phyloP scores from a whole-genome alignment of 2,113 vertebrate species.

The Lichenostomus cassidix region DNA sequence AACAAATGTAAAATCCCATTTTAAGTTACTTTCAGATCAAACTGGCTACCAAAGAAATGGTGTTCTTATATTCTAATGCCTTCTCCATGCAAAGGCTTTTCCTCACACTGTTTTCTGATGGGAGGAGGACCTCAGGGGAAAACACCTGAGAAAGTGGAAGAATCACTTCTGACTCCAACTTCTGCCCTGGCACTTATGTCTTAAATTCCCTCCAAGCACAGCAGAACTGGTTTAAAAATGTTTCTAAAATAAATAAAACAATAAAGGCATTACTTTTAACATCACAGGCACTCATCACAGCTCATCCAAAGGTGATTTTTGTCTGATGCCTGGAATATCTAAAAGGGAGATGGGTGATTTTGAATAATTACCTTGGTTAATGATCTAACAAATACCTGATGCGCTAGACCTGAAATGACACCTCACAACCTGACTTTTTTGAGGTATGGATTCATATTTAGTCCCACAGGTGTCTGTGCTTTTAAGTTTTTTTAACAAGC shows the following conservation, averaged over 20 bases:
- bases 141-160: background rate
- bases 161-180: background rate
- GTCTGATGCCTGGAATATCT: background rate
- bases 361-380: background rate
- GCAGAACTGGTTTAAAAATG: background rate
- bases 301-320: background rate
- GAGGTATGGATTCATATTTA: background rate
- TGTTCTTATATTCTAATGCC: background rate
- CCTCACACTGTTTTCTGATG: background rate
- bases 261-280: background rate
- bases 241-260: background rate
- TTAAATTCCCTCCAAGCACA: background rate
- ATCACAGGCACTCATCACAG: background rate
- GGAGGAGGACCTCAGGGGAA: background rate
- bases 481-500: background rate
- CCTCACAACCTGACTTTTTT: background rate
- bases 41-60: background rate
- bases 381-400: background rate
- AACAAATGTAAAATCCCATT: background rate
- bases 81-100: background rate
- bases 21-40: background rate
- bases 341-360: background rate
- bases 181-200: background rate
- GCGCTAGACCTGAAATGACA: background rate
- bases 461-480: background rate